Conservation (phyloP, 2,113 vertebrate genomes). For the Pluvianellus socialis region DNA sequence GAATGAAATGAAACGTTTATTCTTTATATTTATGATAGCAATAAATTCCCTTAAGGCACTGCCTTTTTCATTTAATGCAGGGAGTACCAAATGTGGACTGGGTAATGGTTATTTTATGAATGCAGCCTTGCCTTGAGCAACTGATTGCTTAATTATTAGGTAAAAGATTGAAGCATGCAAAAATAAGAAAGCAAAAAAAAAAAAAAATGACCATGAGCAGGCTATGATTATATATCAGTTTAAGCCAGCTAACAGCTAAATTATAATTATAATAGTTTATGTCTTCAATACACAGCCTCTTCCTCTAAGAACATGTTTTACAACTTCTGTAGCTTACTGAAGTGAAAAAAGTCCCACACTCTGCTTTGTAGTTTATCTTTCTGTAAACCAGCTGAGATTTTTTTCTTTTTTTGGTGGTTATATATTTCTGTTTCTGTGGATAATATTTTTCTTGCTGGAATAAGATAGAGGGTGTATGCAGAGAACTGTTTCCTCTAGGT, state of each 20-base stretch:
- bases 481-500: constrained; percentile 18
- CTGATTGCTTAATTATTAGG: not conserved
- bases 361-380: constrained; percentile 2
- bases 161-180: not conserved
- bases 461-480: constrained; percentile 27
- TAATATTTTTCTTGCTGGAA: constrained; percentile 23
- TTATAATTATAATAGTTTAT: not conserved
- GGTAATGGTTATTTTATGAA: constrained; percentile 31
- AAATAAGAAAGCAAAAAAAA: not conserved
- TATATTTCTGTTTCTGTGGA: constrained; percentile 23
- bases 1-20: constrained; percentile 6
- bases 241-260: not conserved
- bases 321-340: not conserved
- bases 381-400: not conserved
- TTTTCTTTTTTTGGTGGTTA: not conserved
- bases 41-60: not conserved
- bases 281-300: not conserved
- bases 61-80: not conserved
- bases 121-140: not conserved
- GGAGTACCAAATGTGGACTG: not conserved
- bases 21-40: not conserved
- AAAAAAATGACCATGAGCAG: not conserved
- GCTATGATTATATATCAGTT: not conserved
- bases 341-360: not conserved
- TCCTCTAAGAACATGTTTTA: not conserved